Evolutionary conservation across 2,888 invertebrate species (phyloP).

Genomic region (Sarcophaga variegata): DNA sequence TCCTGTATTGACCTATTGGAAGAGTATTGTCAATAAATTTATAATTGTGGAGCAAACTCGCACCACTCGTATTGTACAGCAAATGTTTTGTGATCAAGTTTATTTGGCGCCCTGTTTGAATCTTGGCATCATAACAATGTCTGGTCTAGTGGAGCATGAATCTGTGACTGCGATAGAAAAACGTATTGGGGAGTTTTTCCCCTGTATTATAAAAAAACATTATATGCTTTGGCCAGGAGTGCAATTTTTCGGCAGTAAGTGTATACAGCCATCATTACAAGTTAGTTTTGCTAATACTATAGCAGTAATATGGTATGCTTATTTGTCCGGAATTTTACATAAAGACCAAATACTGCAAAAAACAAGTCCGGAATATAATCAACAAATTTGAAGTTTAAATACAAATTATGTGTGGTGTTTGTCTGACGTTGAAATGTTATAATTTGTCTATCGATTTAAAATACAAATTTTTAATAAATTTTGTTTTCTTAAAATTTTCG

Average conservation of each 20-base stretch:
- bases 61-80: background rate
- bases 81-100: conserved; percentile 34
- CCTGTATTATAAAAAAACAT: conserved; percentile 22
- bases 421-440: too few species aligned
- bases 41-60: background rate
- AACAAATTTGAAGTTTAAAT: background rate
- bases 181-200: conserved; percentile 12
- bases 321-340: conserved; percentile 33
- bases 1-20: conserved; percentile 26
- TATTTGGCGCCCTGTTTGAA: conserved; percentile 33
- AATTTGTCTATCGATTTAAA: too few species aligned
- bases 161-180: conserved; percentile 13
- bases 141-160: conserved; percentile 8
- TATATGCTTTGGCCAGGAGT: conserved; percentile 41
- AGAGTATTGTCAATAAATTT: background rate
- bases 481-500: background rate
- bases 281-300: conserved; percentile 9
- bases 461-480: background rate
- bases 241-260: conserved; percentile 10
- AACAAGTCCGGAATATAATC: background rate
- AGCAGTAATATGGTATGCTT: conserved; percentile 26
- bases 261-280: conserved; percentile 15
- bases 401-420: background rate
- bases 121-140: conserved; percentile 18
- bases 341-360: conserved; percentile 7